Conservation (phyloP, 2,113 vertebrate species). For the Edolisoma coerulescens region DNA sequence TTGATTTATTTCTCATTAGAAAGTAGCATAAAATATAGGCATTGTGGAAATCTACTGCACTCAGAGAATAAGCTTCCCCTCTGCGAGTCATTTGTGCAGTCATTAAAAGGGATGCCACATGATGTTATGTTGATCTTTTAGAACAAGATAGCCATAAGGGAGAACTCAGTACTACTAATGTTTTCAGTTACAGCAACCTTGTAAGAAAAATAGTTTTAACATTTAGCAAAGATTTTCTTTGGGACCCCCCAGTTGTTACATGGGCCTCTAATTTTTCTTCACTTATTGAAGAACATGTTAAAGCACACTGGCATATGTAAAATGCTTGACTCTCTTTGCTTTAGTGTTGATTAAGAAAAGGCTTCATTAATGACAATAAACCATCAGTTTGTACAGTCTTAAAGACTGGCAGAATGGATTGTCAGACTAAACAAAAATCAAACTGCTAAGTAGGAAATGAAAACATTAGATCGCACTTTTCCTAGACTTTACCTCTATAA, state of each 20-base stretch:
- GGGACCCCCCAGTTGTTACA: background rate
- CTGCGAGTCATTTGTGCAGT: background rate
- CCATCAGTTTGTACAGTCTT: background rate
- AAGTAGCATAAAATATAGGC: background rate
- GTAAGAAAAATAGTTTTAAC: background rate
- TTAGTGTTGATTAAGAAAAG: background rate
- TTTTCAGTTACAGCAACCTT: background rate
- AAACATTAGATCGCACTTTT: background rate
- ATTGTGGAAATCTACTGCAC: background rate
- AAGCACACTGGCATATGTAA: background rate
- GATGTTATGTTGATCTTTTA: background rate
- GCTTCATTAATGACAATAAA: background rate
- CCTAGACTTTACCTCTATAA: background rate
- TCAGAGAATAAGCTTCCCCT: background rate
- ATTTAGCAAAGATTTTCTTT: background rate
- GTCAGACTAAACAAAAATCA: background rate
- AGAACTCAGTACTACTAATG: background rate
- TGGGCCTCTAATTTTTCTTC: background rate
- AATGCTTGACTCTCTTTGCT: background rate
- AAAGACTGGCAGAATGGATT: background rate
- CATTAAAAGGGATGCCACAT: background rate
- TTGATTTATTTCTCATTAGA: background rate
- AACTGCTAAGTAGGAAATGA: background rate
- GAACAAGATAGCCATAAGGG: background rate
- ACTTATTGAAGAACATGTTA: background rate